Evolutionary conservation across 1,140 invertebrate genomes (phyloP), one percentile per base, ranked within the genome.

Genomic region (Orchestia grillus): DNA sequence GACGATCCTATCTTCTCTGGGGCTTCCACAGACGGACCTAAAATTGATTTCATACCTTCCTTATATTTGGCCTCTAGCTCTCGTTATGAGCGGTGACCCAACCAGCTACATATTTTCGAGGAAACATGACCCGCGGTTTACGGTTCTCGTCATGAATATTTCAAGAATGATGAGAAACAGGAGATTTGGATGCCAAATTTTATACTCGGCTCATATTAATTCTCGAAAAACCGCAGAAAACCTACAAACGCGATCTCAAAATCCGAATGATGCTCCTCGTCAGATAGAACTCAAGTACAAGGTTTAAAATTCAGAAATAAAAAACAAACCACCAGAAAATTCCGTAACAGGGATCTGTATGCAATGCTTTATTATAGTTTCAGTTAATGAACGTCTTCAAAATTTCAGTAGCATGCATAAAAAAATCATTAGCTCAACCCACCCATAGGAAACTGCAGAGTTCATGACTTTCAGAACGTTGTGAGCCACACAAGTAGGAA

Each of bases 11-110:
- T 94, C 92, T 94, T 94, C 92, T 44, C 43, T 45, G 44, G 40
- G 43, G 44, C 43, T 47, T 94, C 92, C 36, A 47, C 92, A 47
- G 41, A 44, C 44, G 43, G 92, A 47, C 92, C 92, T 47, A 94
- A 94, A 94, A 94, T 94, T 94, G 92, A 94, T 94, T 94, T 94
- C 92, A 94, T 94, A 94, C 44, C 92, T 45, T 44, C 43, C 92
- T 90, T 42, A 41, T 90, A 90, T 44, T 44, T 90, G 41, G 43
- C 41, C 41, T 16, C 88, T 1, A 41, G 88, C 28, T 41, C 88
- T 90, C 88, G 11, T 90, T 43, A 90, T 90, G 88, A 90, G n/a
- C 41, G n/a, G 88, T 90, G 28, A 36, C 28, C 62, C 62, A 77
- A 19, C 62, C 1, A 77, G 15, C 62, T 77, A 36, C 62, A 77